Percentiles rank a stretch among this genome's conserved stretches.
These are phyloP conservation scores for Papilio elwesi DNA, from an alignment of 2,888 invertebrate species.

Conservation along the genomic window DNA sequence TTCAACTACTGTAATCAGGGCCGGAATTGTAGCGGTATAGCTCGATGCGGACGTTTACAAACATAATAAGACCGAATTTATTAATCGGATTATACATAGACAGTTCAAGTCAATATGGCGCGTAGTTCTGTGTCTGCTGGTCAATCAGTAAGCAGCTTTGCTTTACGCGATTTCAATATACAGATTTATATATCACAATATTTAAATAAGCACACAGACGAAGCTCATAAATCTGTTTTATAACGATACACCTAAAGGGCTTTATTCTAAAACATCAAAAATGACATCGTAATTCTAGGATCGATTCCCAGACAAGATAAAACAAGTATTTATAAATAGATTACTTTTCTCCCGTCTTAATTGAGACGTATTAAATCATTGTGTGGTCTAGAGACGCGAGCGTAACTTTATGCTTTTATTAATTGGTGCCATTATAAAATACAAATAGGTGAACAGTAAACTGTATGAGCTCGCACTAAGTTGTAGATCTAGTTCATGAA, in stretches of 20 bases:
- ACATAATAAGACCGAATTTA: constrained; percentile 9
- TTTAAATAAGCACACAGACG: no score
- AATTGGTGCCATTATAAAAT: neutral
- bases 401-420: neutral
- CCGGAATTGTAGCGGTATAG: neutral
- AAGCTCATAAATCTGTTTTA: no score
- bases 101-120: neutral
- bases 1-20: constrained; percentile 10
- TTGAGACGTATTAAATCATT: no score
- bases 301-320: no score
- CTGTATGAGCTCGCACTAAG: constrained; percentile 12
- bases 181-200: no score
- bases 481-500: constrained; percentile 46
- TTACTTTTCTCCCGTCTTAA: no score
- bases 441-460: constrained; percentile 7
- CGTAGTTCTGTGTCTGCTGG: no score
- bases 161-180: no score
- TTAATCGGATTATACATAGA: neutral
- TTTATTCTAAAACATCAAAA: no score
- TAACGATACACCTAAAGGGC: no score
- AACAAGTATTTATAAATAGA: no score
- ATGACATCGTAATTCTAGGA: no score
- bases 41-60: neutral
- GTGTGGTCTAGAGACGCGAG: neutral
- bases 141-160: neutral